Base-by-base conservation (phyloP, 2,113 vertebrate species). In the Myiagra hebetior region DNA sequence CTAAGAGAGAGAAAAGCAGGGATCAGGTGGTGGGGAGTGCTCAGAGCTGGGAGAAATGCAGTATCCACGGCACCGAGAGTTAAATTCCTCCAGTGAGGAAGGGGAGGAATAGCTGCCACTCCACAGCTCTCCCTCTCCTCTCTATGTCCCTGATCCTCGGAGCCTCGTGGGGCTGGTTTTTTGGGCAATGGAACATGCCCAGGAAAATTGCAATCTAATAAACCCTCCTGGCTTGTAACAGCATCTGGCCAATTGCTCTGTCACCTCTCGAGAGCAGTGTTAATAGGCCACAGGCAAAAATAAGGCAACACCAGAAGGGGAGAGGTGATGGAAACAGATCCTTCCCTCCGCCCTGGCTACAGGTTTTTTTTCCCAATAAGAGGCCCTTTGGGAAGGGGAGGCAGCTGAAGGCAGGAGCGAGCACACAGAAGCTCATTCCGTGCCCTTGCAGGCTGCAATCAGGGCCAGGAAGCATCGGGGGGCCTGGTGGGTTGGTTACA, bases 1-100 rank as follows among this genome's bases (percentile, higher is more conserved):
- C 99, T 99, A 92, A 81, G 80, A 70, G 85, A 77, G 91, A 92
- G 56, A 81, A 93, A 55, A 87, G 37, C 21, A 46, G 46, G 49
- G 41, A 60, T 53, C 6, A 24, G 73, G 8, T 14, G 72, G 47
- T 22, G 63, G 31, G 44, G 65, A 83, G 63, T 0, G 23, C 63
- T 80, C 78, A 69, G 78, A 39, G 62, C 37, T 78, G 26, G 2
- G 28, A 75, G 56, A 65, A 59, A 31, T 5, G 59, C 49, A 39
- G 15, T 10, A 35, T 15, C 62, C 47, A 7, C 35, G n/a, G 57
- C n/a, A 6, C 17, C 10, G 44, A 78, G 63, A 9, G 1, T 14
- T 33, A 17, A 84, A 33, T 44, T 46, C 47, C 67, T 31, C 39
- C 8, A 0, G 10, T 7, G 24, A 31, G 1, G 13, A 27, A 13